phyloP scores from a whole-genome alignment of 2,888 invertebrate species.

The Plebejus melissa region DNA sequence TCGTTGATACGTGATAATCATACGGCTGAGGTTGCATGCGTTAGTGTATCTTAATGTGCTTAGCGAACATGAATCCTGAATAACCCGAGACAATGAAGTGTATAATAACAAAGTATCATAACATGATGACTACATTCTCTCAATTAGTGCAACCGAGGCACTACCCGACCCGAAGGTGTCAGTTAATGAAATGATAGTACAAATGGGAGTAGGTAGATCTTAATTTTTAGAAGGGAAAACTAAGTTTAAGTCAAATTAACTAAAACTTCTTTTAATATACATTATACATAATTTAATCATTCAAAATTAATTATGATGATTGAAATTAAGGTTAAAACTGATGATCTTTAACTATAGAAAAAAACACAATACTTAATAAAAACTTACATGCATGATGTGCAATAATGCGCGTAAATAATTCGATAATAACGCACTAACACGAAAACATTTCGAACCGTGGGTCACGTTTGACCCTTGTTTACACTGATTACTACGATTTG shows the following conservation, averaged over 20 bases:
- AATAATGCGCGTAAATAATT: constrained; percentile 44
- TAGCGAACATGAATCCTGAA: constrained; percentile 31
- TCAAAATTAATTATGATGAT: not conserved
- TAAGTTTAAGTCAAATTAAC: not conserved
- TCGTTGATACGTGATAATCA: constrained; percentile 22
- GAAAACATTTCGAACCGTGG: constrained; percentile 57
- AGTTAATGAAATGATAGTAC: not conserved
- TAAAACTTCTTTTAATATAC: not conserved
- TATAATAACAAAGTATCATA: constrained; percentile 30
- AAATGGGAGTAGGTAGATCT: not conserved
- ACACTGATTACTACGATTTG: constrained; percentile 32
- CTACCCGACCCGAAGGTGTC: not conserved
- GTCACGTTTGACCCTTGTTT: constrained; percentile 57
- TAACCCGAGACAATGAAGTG: constrained; percentile 32
- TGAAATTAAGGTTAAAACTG: no score
- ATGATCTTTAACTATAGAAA: not conserved
- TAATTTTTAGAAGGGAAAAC: not conserved
- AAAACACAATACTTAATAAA: constrained; percentile 19
- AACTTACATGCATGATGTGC: constrained; percentile 72
- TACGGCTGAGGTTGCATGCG: constrained; percentile 23
- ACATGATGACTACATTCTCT: constrained; percentile 4
- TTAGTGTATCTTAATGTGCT: constrained; percentile 25
- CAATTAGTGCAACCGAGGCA: not conserved
- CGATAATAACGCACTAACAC: constrained; percentile 51
- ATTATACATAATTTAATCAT: not conserved